Evolutionary conservation across 2,888 invertebrate genomes (phyloP).

Genomic region (Apamea epomidion): DNA sequence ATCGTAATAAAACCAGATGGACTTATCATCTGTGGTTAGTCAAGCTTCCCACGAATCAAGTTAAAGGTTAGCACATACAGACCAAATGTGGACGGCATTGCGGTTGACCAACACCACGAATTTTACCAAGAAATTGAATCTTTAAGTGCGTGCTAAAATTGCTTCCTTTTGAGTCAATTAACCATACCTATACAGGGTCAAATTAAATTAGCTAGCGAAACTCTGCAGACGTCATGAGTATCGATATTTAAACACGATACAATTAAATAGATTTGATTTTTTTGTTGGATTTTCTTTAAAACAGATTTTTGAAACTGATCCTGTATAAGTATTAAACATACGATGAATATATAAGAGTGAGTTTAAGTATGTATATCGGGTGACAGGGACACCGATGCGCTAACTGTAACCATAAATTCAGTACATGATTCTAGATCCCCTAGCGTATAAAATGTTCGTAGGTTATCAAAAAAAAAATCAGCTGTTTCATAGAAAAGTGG

Average conservation of each 20-base stretch:
- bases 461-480: too few species aligned
- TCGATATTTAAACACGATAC: not conserved
- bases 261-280: not conserved
- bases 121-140: conserved; percentile 64
- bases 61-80: conserved; percentile 55
- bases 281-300: not conserved
- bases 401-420: not conserved
- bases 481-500: too few species aligned
- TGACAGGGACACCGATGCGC: too few species aligned
- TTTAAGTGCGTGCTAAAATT: conserved; percentile 53
- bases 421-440: not conserved
- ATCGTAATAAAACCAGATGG: conserved; percentile 32
- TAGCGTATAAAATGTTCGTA: not conserved
- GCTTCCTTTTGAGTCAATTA: conserved; percentile 50
- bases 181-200: not conserved
- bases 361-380: too few species aligned
- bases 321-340: not conserved
- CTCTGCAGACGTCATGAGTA: too few species aligned
- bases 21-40: conserved; percentile 34
- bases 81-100: conserved; percentile 61
- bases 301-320: not conserved
- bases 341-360: not conserved
- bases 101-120: conserved; percentile 60
- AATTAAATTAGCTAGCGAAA: not conserved
- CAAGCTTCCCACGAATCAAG: conserved; percentile 47